Evolutionary conservation across 1,140 invertebrate genomes (phyloP).

Genomic region (Bombus ignitus): DNA sequence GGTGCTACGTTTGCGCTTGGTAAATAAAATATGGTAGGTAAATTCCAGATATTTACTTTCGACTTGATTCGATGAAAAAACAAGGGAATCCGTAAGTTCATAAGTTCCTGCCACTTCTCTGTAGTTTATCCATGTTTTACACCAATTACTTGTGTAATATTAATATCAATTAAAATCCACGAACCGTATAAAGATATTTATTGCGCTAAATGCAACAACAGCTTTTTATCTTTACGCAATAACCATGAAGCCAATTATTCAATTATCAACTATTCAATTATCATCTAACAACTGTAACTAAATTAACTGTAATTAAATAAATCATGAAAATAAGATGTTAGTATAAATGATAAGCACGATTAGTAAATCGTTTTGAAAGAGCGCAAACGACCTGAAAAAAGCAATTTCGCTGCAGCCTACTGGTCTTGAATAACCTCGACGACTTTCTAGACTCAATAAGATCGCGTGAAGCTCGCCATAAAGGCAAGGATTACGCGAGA

Average conservation of each 20-base stretch:
- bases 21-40: not conserved
- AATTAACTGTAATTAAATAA: not conserved
- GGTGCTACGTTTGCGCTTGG: not conserved
- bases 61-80: not conserved
- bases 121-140: not conserved
- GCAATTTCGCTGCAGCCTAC: not conserved
- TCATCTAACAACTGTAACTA: not conserved
- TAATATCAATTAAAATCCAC: not conserved
- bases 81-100: not conserved
- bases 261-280: not conserved
- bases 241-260: not conserved
- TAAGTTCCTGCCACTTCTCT: not conserved
- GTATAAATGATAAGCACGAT: not conserved
- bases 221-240: not conserved
- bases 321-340: not conserved
- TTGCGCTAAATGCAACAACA: too few species aligned
- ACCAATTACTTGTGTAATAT: not conserved
- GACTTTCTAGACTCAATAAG: constrained; percentile 17
- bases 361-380: not conserved
- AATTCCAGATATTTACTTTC: not conserved
- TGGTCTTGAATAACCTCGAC: not conserved
- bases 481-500: not conserved
- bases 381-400: not conserved
- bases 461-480: constrained; percentile 9
- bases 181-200: not conserved